A percentile compares a stretch with the other conserved stretches of the same genome.
phyloP scores from a whole-genome alignment of 2,888 invertebrate genomes.

The Bellardia pandia region DNA sequence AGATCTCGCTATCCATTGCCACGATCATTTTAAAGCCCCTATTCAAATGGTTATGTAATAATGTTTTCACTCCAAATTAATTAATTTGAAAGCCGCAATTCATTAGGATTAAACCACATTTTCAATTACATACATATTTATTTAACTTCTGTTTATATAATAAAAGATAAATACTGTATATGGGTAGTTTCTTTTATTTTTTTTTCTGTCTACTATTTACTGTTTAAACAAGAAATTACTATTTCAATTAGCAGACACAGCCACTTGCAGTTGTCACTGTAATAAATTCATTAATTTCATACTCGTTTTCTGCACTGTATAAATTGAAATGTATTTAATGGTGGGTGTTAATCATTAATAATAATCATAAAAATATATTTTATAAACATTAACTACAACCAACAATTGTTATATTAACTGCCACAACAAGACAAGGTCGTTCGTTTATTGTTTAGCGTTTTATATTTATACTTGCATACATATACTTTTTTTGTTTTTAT shows the following conservation, averaged over 20 bases:
- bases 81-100: too few species aligned
- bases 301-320: neutral
- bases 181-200: neutral
- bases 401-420: slow-evolving; percentile 43
- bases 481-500: slow-evolving; percentile 6
- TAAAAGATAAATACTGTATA: slow-evolving; percentile 21
- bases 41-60: too few species aligned
- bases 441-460: slow-evolving; percentile 25
- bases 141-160: slow-evolving; percentile 38
- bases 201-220: slow-evolving; percentile 14
- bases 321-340: slow-evolving; percentile 32
- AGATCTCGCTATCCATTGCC: too few species aligned
- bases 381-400: slow-evolving; percentile 48
- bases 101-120: too few species aligned
- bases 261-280: slow-evolving; percentile 55
- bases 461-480: neutral
- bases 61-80: too few species aligned
- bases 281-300: slow-evolving; percentile 53
- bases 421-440: slow-evolving; percentile 62
- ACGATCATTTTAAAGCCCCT: too few species aligned
- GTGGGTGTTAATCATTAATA: slow-evolving; percentile 50
- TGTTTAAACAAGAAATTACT: slow-evolving; percentile 14
- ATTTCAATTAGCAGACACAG: slow-evolving; percentile 61
- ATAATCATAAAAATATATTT: slow-evolving; percentile 24
- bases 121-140: neutral